Evolutionary conservation across 2,888 invertebrate species (phyloP), one percentile per base, ranked within the genome.

Genomic region (Xylota segnis): DNA sequence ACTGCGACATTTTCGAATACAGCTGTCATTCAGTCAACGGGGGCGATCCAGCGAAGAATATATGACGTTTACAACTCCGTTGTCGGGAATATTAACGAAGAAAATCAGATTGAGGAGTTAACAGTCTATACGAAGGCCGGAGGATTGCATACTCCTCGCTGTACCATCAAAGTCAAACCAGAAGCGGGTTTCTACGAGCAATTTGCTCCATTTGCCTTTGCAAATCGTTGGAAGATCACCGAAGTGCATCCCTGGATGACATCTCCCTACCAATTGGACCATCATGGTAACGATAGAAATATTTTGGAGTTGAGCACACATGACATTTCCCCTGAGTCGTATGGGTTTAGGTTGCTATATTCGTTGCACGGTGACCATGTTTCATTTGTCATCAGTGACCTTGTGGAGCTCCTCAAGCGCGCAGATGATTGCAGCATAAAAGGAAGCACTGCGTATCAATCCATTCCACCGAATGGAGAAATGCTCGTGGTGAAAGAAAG

Each of bases 141-240:
- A 18, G 12, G 1, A 9, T 23, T 16, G 4, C 43, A 10, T 45
- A 23, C 12, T 6, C 59, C 43, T 2, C 34, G 43, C 2, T 52
- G 34, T 27, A 45, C 54, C 0, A 29, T 75, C 27, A 50, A 10
- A 32, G 47, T 81, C 4, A 12, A 40, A 29, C 81, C 81, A 12
- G 68, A 81, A 29, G 32, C 27, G 16, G 81, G 81, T 5, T 66
- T 81, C 29, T 81, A 75, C 9, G 81, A 81, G 37, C 65, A 81
- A 50, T 81, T 81, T 59, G 5, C 58, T 4, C 66, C 66, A 1
- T 59, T 61, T 37, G 18, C 81, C 4, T 81, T 81, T 7, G 61
- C 14, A n/a, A 45, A 47, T 34, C 75, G 75, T 27, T 75, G 74
- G 74, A 59, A 59, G 5, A 32, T 75, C 10, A 37, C 10, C 2